Evolutionary conservation across 2,888 invertebrate species (phyloP).

Genomic region (Brassicogethes aeneus): DNA sequence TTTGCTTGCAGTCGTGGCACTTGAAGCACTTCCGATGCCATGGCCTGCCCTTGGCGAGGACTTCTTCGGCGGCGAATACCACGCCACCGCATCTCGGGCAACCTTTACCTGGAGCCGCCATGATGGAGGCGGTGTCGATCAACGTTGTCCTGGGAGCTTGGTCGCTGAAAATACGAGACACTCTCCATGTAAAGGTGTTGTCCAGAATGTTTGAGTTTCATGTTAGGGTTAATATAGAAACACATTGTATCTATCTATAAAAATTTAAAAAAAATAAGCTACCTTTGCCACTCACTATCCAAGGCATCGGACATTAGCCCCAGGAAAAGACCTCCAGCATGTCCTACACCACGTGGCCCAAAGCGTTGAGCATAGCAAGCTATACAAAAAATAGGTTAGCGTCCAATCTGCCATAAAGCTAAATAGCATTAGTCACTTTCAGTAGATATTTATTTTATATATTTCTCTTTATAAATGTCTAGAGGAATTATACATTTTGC

Average conservation of each 20-base stretch:
- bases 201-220: no score
- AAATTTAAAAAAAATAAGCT: constrained; percentile 22
- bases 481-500: no score
- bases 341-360: constrained; percentile 91
- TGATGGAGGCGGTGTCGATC: constrained; percentile 70
- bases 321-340: constrained; percentile 78
- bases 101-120: constrained; percentile 77
- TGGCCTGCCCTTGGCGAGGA: constrained; percentile 79
- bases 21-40: constrained; percentile 94
- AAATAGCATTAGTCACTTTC: background rate
- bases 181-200: background rate
- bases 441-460: no score
- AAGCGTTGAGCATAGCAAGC: constrained; percentile 95
- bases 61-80: constrained; percentile 90
- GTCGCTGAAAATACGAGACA: constrained; percentile 49
- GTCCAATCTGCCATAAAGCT: background rate
- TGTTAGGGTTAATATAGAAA: background rate
- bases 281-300: constrained; percentile 70
- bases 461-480: no score
- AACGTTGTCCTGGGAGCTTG: constrained; percentile 68
- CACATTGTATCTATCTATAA: no score
- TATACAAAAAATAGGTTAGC: constrained; percentile 35
- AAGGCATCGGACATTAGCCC: constrained; percentile 79
- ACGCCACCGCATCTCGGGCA: constrained; percentile 85
- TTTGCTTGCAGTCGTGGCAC: constrained; percentile 86